phyloP scores from a whole-genome alignment of 1,140 invertebrate species.

The Caligus rogercresseyi region DNA sequence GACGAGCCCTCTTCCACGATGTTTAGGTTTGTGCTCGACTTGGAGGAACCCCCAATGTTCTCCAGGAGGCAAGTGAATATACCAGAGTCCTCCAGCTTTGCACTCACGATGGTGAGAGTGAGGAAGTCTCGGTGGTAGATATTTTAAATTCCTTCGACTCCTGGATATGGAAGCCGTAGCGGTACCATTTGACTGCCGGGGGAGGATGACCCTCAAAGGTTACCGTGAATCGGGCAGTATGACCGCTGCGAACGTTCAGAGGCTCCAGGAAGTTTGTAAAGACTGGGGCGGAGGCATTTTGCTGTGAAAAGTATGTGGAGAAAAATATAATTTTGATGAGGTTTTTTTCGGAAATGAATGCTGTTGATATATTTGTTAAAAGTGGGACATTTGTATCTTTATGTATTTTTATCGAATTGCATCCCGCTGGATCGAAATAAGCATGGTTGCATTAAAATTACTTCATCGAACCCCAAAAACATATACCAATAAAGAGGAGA shows the following conservation, averaged over 20 bases:
- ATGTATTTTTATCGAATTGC: too few species aligned
- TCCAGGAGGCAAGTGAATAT: conserved; percentile 57
- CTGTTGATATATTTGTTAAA: too few species aligned
- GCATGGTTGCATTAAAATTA: too few species aligned
- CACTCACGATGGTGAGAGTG: conserved; percentile 43
- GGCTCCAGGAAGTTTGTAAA: conserved; percentile 51
- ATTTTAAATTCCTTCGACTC: conserved; percentile 42
- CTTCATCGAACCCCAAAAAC: too few species aligned
- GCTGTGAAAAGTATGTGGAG: background rate
- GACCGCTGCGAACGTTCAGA: conserved; percentile 39
- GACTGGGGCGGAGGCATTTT: conserved; percentile 37
- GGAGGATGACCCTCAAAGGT: conserved; percentile 46
- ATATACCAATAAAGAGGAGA: too few species aligned
- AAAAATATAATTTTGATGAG: background rate
- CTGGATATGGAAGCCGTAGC: conserved; percentile 46
- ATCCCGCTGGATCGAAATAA: too few species aligned
- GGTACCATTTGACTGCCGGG: conserved; percentile 55
- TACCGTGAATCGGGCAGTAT: conserved; percentile 43
- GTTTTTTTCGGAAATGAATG: background rate
- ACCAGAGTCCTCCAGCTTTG: conserved; percentile 48
- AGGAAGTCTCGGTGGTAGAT: conserved; percentile 39
- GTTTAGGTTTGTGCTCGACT: conserved; percentile 50
- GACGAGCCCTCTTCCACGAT: conserved; percentile 33
- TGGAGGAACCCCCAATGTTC: conserved; percentile 56
- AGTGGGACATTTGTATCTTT: too few species aligned